A percentile compares a stretch with the other conserved stretches of the same genome.
These are phyloP conservation scores for Oxygymnocypris stewartii DNA, from an alignment of 2,113 vertebrate genomes.

Conservation along the genomic window DNA sequence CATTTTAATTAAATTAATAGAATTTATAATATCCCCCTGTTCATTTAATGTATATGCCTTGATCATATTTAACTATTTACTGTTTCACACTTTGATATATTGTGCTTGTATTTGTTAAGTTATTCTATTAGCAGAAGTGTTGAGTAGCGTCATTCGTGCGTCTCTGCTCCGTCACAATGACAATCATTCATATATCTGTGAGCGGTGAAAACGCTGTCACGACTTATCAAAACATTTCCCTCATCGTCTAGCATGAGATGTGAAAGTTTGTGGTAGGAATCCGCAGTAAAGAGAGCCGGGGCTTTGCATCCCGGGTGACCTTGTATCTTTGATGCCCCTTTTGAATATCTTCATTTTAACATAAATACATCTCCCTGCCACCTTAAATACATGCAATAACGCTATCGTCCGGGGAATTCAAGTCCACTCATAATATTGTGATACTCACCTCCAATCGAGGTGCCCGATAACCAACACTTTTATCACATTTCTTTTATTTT, in stretches of 20 bases:
- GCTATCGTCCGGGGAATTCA: slow-evolving; percentile 72
- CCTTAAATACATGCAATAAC: slow-evolving; percentile 72
- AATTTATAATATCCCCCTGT: too few relatives aligned
- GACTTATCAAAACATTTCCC: not conserved
- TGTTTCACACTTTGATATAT: not conserved
- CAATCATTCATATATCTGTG: not conserved
- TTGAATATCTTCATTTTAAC: slow-evolving; percentile 67
- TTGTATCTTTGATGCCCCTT: slow-evolving; percentile 65
- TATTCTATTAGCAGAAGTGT: not conserved
- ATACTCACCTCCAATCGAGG: slow-evolving; percentile 78
- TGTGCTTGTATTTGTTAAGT: not conserved
- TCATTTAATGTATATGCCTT: not conserved
- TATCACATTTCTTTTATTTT: slow-evolving; percentile 78
- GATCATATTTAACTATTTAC: not conserved
- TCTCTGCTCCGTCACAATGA: not conserved
- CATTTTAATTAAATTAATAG: too few relatives aligned
- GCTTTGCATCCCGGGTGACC: slow-evolving; percentile 64
- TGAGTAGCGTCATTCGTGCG: not conserved
- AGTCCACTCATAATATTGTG: slow-evolving; percentile 79
- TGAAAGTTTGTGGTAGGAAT: slow-evolving; percentile 22
- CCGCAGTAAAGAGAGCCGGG: not conserved
- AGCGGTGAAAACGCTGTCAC: not conserved
- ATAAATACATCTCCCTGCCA: slow-evolving; percentile 52
- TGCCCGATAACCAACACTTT: slow-evolving; percentile 80
- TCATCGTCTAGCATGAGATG: not conserved